A percentile compares a stretch with the other conserved stretches of the same genome.
Conservation (phyloP, 2,888 invertebrate genomes). For the Amblyjoppa proteus region DNA sequence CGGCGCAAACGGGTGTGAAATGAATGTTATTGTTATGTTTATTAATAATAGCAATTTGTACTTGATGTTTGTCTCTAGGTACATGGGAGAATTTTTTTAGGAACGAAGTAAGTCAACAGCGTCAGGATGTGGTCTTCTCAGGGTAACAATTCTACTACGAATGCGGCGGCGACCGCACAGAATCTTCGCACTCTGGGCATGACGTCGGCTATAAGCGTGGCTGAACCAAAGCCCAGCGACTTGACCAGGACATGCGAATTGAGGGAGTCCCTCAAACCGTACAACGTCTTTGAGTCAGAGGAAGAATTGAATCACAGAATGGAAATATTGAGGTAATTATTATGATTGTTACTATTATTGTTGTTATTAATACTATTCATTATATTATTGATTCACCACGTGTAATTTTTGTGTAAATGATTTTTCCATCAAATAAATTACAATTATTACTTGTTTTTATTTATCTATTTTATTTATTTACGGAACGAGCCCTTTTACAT, state of each 20-base stretch:
- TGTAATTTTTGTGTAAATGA: not conserved
- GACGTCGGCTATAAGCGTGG: slow-evolving; percentile 97
- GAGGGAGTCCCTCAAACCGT: slow-evolving; percentile 92
- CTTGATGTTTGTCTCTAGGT: slow-evolving; percentile 21
- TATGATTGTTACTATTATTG: not conserved
- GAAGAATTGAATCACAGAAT: slow-evolving; percentile 96
- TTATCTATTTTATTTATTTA: no score
- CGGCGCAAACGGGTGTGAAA: not conserved
- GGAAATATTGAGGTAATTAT: slow-evolving; percentile 89
- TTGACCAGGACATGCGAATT: slow-evolving; percentile 91
- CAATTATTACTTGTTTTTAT: no score
- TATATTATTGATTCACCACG: not conserved
- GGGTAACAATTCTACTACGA: slow-evolving; percentile 78
- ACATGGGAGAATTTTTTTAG: slow-evolving; percentile 58
- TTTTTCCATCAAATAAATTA: slow-evolving; percentile 1
- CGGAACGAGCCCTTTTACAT: no score
- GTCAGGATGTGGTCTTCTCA: slow-evolving; percentile 81
- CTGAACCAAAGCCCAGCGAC: slow-evolving; percentile 93
- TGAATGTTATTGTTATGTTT: not conserved
- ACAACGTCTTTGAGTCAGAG: slow-evolving; percentile 96
- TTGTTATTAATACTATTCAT: not conserved
- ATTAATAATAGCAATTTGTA: not conserved
- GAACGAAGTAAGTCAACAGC: slow-evolving; percentile 22
- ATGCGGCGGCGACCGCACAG: slow-evolving; percentile 86
- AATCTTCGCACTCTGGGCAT: slow-evolving; percentile 92